Evolutionary conservation across 2,797 vertebrate genomes (phyloP).

Genomic region (Rhabdophis nuchalis): DNA sequence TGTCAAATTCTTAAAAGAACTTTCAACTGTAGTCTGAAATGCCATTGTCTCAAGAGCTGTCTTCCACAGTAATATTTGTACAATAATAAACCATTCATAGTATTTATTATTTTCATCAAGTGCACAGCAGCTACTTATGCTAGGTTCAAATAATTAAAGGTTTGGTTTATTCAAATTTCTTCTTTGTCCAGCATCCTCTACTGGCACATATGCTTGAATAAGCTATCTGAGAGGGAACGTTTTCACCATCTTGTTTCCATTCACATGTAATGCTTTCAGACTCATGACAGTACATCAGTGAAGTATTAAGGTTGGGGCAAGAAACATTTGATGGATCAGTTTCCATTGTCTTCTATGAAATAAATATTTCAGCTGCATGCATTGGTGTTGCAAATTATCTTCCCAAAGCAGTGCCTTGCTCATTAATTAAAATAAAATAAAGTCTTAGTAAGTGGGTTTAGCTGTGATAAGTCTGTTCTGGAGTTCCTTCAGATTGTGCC

Average conservation of each 20-base stretch:
- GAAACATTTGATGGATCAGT: neutral
- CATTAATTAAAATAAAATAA: neutral
- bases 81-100: neutral
- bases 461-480: neutral
- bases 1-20: constrained; percentile 1
- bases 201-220: neutral
- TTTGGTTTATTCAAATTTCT: neutral
- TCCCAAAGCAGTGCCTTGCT: neutral
- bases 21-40: neutral
- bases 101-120: neutral
- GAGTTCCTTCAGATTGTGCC: neutral
- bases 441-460: neutral
- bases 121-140: neutral
- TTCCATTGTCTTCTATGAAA: neutral
- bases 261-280: neutral
- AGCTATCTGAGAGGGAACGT: neutral
- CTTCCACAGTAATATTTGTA: neutral
- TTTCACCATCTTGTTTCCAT: neutral
- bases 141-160: neutral
- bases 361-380: neutral
- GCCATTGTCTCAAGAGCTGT: neutral
- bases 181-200: neutral
- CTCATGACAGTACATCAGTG: neutral
- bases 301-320: neutral
- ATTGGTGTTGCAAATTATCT: neutral